A percentile compares a stretch with the other conserved stretches of the same genome.
Conservation (phyloP, 2,888 invertebrate species). For the Andrena haemorrhoa region DNA sequence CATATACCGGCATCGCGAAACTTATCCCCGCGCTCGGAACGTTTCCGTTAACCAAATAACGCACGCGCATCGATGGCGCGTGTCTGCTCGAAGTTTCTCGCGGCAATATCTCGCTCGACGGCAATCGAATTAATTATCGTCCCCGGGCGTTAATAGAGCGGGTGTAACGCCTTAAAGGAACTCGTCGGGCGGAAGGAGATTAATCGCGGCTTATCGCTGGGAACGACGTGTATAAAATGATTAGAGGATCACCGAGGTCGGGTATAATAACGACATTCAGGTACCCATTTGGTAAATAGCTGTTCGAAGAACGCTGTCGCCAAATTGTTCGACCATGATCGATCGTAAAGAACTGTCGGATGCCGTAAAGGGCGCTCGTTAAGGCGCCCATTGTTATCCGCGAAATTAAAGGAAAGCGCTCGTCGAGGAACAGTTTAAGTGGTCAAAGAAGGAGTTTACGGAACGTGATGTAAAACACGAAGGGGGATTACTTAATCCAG, state of each 20-base stretch:
- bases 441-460: background rate
- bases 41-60: background rate
- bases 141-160: background rate
- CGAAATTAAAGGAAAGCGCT: background rate
- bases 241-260: background rate
- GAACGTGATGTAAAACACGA: conserved; percentile 28
- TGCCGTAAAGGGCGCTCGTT: background rate
- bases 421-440: background rate
- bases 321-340: too few relatives aligned
- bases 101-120: background rate
- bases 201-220: conserved; percentile 10
- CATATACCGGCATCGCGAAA: background rate
- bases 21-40: background rate
- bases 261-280: background rate
- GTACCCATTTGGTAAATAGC: background rate
- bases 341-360: background rate
- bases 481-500: conserved; percentile 36
- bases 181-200: conserved; percentile 12
- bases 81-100: background rate
- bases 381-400: background rate
- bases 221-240: background rate
- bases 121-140: conserved; percentile 18
- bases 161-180: conserved; percentile 2
- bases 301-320: background rate
- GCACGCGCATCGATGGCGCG: background rate